Evolutionary conservation across 2,797 vertebrate genomes (phyloP), one percentile per base, ranked within the genome.

Genomic region (Lycodopsis pacificus): DNA sequence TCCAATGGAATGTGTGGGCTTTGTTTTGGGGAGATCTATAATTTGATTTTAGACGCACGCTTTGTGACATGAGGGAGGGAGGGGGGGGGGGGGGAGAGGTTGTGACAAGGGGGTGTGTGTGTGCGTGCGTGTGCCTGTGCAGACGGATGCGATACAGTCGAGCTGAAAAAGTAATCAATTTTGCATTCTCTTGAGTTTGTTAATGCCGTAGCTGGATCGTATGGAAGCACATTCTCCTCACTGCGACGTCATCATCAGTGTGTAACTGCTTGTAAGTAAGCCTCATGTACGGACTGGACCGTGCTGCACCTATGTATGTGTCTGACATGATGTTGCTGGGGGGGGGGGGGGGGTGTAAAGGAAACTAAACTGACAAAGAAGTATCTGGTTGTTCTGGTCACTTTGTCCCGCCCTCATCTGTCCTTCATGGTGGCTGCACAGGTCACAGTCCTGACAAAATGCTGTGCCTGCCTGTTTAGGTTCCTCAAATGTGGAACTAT

Each of bases 1-100:
- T 94, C 94, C 94, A 94, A 92, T 94, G 93, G 94, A 94, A 94
- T 93, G 89, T 93, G 90, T 89, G 86, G 89, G 84, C 82, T 88
- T 93, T 88, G 90, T 87, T 88, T 80, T 69, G 85, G 85, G 89
- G 86, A 91, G 83, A 89, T 80, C 81, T 90, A 82, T 91, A 44
- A 88, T 89, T 88, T 90, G 90, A 91, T 93, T 94, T 92, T 93
- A 93, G 90, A 84, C 5, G 71, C 22, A 91, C 22, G 92, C 89
- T 91, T 91, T 82, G 88, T 90, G 90, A 89, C 83, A 84, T 88
- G 58, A 58, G 42, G 86, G 88, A 20, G 64, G 53, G 12, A 75
- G 73, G 42, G 49, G 58, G 77, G 73, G 36, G 49, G 62, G 49
- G 62, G 70, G 76, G 65, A n/a, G n/a, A n/a, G n/a, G 66, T 65